Evolutionary conservation across 2,797 vertebrate species (phyloP).

Genomic region (Eospalax fontanierii): DNA sequence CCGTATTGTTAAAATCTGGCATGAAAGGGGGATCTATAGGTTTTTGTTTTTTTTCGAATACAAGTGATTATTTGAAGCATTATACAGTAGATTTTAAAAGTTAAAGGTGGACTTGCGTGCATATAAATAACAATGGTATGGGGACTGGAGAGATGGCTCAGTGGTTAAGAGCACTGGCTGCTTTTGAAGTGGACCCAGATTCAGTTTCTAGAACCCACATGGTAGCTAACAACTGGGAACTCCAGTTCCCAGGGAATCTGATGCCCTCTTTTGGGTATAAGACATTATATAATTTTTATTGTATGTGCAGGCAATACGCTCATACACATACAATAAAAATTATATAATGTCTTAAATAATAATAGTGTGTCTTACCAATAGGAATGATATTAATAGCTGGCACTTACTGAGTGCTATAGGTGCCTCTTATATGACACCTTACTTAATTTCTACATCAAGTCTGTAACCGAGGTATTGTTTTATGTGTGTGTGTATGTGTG

Average conservation of each 20-base stretch:
- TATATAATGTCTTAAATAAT: neutral
- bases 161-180: too few species aligned
- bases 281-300: too few species aligned
- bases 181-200: too few species aligned
- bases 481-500: neutral
- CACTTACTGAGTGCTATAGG: neutral
- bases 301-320: too few species aligned
- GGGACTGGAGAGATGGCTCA: too few species aligned
- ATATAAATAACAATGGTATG: too few species aligned
- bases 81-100: neutral
- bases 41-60: slow-evolving; percentile 7
- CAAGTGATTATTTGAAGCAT: slow-evolving; percentile 10
- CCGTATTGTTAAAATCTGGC: neutral
- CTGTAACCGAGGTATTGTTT: neutral
- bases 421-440: neutral
- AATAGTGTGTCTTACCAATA: slow-evolving; percentile 8
- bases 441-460: neutral
- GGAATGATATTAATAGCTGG: neutral
- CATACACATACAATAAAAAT: too few species aligned
- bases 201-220: too few species aligned
- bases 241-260: too few species aligned
- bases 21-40: too few species aligned
- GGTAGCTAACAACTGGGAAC: too few species aligned
- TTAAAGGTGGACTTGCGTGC: neutral
- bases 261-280: too few species aligned